phyloP scores from a whole-genome alignment of 2,113 vertebrate genomes.

The rabbit (Oryctolagus cuniculus) region mOryCun1.1 NC_091453.1:23444501-23445000 shows the following conservation, averaged over 20 bases:
- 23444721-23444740: not conserved
- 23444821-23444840: not conserved
- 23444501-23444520: not conserved
- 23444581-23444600: not conserved
- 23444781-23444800: not conserved
- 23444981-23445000: slow-evolving; percentile 31
- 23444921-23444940: not conserved
- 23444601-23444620: not conserved
- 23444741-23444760: slow-evolving; percentile 22
- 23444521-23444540: not conserved
- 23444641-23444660: not conserved
- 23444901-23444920: slow-evolving; percentile 21
- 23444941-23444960: not conserved
- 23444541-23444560: not conserved
- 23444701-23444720: not conserved
- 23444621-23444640: not conserved
- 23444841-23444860: not conserved
- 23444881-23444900: not conserved
- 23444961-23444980: slow-evolving; percentile 34
- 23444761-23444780: not conserved
- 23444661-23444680: not conserved
- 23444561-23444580: not conserved
- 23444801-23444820: not conserved
- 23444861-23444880: not conserved
- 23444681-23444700: not conserved